Evolutionary conservation across 1,140 invertebrate genomes (phyloP).

Genomic region (Pomacea maculata): DNA sequence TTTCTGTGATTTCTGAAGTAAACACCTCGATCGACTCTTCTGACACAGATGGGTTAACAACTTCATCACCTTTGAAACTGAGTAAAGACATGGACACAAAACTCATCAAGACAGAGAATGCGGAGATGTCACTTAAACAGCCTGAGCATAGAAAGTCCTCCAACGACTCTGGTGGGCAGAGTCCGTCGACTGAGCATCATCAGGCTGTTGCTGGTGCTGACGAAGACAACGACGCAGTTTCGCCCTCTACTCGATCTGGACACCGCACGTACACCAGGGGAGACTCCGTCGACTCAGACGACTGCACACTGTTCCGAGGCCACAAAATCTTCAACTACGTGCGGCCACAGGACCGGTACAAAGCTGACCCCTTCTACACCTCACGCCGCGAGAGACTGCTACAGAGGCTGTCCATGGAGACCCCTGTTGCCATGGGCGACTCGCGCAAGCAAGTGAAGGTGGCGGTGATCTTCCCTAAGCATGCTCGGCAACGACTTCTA

Average conservation of each 20-base stretch:
- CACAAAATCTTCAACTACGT: constrained; percentile 15
- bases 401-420: constrained; percentile 9
- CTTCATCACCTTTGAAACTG: too few species aligned
- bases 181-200: too few species aligned
- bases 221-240: background rate
- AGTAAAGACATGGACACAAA: too few species aligned
- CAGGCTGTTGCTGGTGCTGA: too few species aligned
- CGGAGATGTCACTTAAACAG: too few species aligned
- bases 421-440: constrained; percentile 3
- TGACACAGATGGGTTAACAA: too few species aligned
- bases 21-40: too few species aligned
- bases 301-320: constrained; percentile 12
- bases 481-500: background rate
- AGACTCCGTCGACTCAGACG: background rate
- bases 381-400: constrained; percentile 3
- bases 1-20: too few species aligned
- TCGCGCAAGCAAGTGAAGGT: background rate
- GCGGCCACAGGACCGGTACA: constrained; percentile 9
- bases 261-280: background rate
- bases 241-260: background rate
- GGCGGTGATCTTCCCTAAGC: constrained; percentile 13
- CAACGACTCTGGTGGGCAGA: too few species aligned
- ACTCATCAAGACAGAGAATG: too few species aligned
- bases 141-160: too few species aligned
- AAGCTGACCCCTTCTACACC: constrained; percentile 6